A percentile compares a stretch with the other conserved stretches of the same genome.
Evolutionary conservation across 2,797 vertebrate species (phyloP).

Genomic region (Petrocephalus sullivani): DNA sequence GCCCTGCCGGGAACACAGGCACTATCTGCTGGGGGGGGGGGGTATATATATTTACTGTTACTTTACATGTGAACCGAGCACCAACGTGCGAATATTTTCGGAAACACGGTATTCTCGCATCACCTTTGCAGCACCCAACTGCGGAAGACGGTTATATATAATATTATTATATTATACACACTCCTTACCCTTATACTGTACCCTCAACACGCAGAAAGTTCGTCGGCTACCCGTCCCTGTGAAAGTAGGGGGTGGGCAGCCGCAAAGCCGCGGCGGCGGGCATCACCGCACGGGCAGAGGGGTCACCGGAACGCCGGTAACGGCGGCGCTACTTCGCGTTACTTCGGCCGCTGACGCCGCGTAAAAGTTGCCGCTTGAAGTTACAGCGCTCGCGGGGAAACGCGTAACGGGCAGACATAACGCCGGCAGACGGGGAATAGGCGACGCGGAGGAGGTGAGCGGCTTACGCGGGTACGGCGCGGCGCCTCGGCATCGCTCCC

Average conservation of each 20-base stretch:
- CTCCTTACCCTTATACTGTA: neutral
- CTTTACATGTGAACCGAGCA: neutral
- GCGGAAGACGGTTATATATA: neutral
- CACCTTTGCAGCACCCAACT: neutral
- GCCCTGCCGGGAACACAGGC: neutral
- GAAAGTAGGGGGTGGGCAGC: neutral
- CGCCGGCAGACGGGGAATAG: too few species aligned
- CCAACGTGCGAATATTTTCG: neutral
- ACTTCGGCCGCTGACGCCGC: too few species aligned
- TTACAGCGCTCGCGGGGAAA: too few species aligned
- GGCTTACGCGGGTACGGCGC: too few species aligned
- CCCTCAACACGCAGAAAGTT: neutral
- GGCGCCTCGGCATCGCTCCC: neutral
- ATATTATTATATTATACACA: too few species aligned
- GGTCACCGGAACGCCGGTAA: neutral
- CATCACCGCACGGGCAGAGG: too few species aligned
- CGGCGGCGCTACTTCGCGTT: neutral
- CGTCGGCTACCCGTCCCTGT: neutral
- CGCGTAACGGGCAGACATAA: too few species aligned
- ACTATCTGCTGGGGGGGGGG: neutral
- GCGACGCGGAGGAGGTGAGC: too few species aligned
- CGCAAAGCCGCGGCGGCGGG: neutral
- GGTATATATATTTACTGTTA: neutral
- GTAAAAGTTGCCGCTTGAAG: too few species aligned
- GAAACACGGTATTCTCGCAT: neutral